Base-by-base conservation (phyloP, 2,113 vertebrate genomes). In the Dasyornis broadbenti region DNA sequence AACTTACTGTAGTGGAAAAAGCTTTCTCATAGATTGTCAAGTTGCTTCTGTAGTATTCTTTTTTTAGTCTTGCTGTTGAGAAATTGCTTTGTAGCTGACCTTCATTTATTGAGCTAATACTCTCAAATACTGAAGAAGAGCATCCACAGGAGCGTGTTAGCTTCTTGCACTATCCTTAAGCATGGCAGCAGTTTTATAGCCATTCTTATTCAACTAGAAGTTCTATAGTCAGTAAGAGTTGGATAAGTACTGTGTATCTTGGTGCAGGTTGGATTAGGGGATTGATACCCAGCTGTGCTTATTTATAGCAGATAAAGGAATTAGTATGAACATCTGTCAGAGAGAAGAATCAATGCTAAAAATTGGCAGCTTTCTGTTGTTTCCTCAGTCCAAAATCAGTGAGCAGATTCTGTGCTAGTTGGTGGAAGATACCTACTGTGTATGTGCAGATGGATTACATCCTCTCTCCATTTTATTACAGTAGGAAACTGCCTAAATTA, bases 51-150 rank as follows among this genome's bases (percentile, higher is more conserved):
- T 72, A 77, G 68, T 87, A 63, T 82, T 79, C 89, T 87, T 92
- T 89, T 92, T 94, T 96, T 88, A 95, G 83, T 71, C 17, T 85
- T 82, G 69, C 64, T 72, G 56, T 82, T 73, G 73, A 94, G 89
- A 94, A 86, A 78, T 44, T 3, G 39, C 84, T 92, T 91, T 87
- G 53, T 92, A 93, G 59, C 52, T 96, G 89, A 92, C 92, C 92
- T 96, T 92, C 72, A 68, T 85, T 91, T 88, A 64, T 81, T 91
- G 72, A 89, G 60, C 57, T 86, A 53, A 78, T 88, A 89, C 45
- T 92, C 64, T 94, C 53, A 89, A 77, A 69, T 77, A 76, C 22
- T 73, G 57, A 82, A 39, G 45, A 61, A 31, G 30, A 85, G 82
- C 69, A 82, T 89, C 20, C 54, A 64, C 45, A 39, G 52, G 35